phyloP scores from a whole-genome alignment of 1,140 invertebrate species.

The Drosophila novamexicana region DNA sequence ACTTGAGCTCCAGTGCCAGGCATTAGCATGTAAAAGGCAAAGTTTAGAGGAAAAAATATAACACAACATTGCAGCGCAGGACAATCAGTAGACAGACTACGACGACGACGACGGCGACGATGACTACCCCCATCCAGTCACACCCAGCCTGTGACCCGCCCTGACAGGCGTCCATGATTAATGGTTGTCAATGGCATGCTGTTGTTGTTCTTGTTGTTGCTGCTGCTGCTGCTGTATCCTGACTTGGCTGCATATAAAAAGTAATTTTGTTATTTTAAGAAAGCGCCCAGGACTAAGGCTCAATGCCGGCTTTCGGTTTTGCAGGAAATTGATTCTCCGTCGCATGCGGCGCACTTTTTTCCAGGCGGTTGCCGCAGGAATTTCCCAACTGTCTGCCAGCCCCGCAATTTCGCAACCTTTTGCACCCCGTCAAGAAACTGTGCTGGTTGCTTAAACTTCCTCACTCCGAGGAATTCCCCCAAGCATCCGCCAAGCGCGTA shows the following conservation, averaged over 20 bases:
- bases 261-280: constrained; percentile 84
- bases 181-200: constrained; percentile 83
- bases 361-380: constrained; percentile 72
- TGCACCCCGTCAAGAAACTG: constrained; percentile 60
- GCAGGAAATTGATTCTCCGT: constrained; percentile 77
- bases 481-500: constrained; percentile 10
- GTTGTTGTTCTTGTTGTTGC: constrained; percentile 37
- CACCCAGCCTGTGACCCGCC: constrained; percentile 61
- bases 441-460: constrained; percentile 2
- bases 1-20: constrained; percentile 72
- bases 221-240: constrained; percentile 26
- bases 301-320: constrained; percentile 30
- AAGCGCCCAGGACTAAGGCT: constrained; percentile 59
- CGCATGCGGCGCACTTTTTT: constrained; percentile 62
- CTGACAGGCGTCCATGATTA: constrained; percentile 84
- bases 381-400: constrained; percentile 62
- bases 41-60: constrained; percentile 60
- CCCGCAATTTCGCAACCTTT: constrained; percentile 79
- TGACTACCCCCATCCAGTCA: neutral
- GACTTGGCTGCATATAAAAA: constrained; percentile 69
- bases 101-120: constrained; percentile 2
- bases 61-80: constrained; percentile 62
- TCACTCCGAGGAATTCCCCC: neutral
- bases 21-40: constrained; percentile 76
- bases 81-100: constrained; percentile 55